Evolutionary conservation across 2,113 vertebrate species (phyloP).

Genomic region (Grantiella picta): DNA sequence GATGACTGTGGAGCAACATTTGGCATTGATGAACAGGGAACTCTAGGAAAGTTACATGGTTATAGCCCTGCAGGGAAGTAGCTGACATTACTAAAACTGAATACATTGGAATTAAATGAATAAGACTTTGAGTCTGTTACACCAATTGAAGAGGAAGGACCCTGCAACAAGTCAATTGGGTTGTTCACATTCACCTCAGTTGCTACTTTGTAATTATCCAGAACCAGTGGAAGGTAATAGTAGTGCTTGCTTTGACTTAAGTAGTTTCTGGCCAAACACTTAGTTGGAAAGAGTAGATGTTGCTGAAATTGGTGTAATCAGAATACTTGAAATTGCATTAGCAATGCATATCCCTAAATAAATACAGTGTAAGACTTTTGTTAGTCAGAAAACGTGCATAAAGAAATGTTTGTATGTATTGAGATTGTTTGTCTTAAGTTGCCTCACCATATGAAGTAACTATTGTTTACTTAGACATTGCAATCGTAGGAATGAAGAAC

Average conservation of each 20-base stretch:
- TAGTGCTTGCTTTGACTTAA: neutral
- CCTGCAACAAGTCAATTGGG: neutral
- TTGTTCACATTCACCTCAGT: neutral
- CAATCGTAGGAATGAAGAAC: neutral
- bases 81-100: constrained; percentile 47
- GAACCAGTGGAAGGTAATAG: neutral
- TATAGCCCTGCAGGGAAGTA: constrained; percentile 20
- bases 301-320: neutral
- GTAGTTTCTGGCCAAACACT: neutral
- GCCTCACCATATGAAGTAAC: neutral
- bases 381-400: neutral
- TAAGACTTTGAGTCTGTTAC: constrained; percentile 3
- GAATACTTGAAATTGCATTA: neutral
- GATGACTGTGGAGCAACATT: constrained; percentile 8
- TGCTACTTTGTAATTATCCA: neutral
- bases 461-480: constrained; percentile 23
- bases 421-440: constrained; percentile 13
- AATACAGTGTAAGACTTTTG: neutral
- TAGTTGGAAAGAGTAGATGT: neutral
- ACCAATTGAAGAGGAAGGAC: neutral
- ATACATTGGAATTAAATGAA: constrained; percentile 1
- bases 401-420: neutral
- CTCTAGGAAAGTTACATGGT: constrained; percentile 36
- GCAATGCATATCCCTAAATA: neutral
- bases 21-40: constrained; percentile 42